phyloP scores from a whole-genome alignment of 2,113 vertebrate species.

The Paramormyrops kingsleyae region DNA sequence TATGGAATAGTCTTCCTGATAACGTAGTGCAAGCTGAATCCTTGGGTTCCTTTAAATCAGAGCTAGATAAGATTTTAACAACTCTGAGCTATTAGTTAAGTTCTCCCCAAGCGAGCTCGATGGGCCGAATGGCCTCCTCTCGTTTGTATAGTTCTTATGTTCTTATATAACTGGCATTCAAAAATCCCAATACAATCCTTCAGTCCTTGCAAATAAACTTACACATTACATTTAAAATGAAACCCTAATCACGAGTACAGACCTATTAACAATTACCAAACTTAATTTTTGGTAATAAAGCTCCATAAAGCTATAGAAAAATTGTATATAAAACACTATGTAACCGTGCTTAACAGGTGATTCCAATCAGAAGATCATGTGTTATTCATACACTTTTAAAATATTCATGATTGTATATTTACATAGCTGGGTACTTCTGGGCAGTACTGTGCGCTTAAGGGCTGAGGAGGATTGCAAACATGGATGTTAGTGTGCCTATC shows the following conservation, averaged over 20 bases:
- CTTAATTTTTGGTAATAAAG: not conserved
- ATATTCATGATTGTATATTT: not conserved
- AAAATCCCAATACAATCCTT: not conserved
- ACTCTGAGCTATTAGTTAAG: no score
- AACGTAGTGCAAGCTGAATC: no score
- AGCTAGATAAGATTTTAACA: no score
- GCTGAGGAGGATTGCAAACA: not conserved
- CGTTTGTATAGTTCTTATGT: no score
- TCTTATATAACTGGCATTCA: not conserved
- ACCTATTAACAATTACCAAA: not conserved
- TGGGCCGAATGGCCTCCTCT: no score
- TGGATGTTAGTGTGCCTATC: not conserved
- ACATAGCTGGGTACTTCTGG: not conserved
- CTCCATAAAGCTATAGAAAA: not conserved
- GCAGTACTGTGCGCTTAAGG: not conserved
- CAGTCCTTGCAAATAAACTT: not conserved
- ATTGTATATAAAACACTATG: not conserved
- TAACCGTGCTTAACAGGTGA: not conserved
- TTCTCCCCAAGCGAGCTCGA: no score
- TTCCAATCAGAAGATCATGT: not conserved
- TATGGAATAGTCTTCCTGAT: no score
- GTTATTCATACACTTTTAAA: slow-evolving; percentile 1
- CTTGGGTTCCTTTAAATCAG: no score
- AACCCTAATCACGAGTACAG: not conserved
- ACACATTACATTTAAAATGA: not conserved